These are phyloP conservation scores for Troides oblongomaculatus DNA, from an alignment of 2,888 invertebrate genomes.

Conservation along the genomic window DNA sequence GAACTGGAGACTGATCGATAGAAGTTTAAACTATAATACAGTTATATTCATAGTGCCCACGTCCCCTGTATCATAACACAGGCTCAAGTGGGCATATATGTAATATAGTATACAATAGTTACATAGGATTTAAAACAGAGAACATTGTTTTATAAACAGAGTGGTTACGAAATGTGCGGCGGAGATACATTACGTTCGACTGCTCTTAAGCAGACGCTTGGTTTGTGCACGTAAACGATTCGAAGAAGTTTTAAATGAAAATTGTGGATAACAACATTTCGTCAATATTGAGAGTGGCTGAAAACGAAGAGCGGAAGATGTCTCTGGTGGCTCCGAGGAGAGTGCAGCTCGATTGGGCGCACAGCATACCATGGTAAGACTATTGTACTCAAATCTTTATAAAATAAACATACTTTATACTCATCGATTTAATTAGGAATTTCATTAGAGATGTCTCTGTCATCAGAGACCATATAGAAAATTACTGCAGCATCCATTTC, in stretches of 20 bases:
- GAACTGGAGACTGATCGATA: not conserved
- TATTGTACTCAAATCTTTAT: not conserved
- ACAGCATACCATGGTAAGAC: constrained; percentile 67
- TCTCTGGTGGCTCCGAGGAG: constrained; percentile 70
- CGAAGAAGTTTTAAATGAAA: constrained; percentile 23
- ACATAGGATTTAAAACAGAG: constrained; percentile 6
- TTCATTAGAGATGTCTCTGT: no score
- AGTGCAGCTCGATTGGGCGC: constrained; percentile 70
- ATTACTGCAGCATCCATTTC: no score
- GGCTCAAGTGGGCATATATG: no score
- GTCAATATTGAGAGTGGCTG: constrained; percentile 18
- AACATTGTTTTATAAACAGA: constrained; percentile 1
- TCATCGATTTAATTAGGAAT: no score
- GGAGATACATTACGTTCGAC: not conserved
- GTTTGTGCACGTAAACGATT: not conserved
- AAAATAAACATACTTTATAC: no score
- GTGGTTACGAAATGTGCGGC: constrained; percentile 11
- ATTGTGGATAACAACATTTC: constrained; percentile 20
- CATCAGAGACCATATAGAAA: no score
- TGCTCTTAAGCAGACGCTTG: not conserved
- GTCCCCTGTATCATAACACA: no score
- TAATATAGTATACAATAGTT: not conserved
- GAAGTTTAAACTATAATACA: no score
- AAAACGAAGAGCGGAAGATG: constrained; percentile 49
- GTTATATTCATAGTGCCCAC: no score